These are phyloP conservation scores for Ernsta delagoae DNA, from an alignment of 2,888 invertebrate genomes.

Conservation along the genomic window DNA sequence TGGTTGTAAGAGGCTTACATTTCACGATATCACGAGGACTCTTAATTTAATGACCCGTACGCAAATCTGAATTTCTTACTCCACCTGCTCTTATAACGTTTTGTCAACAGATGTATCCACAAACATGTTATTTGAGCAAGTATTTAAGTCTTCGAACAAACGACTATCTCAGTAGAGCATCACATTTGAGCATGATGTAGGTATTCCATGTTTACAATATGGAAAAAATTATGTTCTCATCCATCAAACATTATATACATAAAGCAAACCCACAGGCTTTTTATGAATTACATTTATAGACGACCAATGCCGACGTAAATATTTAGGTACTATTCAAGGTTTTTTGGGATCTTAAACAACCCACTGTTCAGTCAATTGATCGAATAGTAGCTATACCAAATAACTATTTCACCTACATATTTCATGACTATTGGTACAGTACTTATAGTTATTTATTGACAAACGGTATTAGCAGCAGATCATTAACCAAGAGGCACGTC, in stretches of 20 bases:
- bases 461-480: not conserved
- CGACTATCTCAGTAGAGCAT: too few species aligned
- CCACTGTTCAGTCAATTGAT: not conserved
- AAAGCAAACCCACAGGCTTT: too few species aligned
- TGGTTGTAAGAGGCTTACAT: slow-evolving; percentile 6
- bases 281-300: too few species aligned
- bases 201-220: too few species aligned
- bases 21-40: slow-evolving; percentile 11
- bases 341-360: too few species aligned
- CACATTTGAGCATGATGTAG: too few species aligned
- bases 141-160: not conserved
- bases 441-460: not conserved
- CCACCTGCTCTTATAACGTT: slow-evolving; percentile 7
- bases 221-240: too few species aligned
- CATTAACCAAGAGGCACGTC: not conserved
- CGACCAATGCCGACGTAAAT: too few species aligned
- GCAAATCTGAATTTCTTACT: slow-evolving; percentile 19
- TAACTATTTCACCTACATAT: not conserved
- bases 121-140: too few species aligned
- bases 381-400: not conserved
- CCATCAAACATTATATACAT: too few species aligned
- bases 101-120: not conserved
- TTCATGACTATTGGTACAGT: not conserved
- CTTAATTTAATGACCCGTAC: slow-evolving; percentile 17
- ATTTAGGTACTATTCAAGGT: too few species aligned